These are phyloP conservation scores for Turnix velox DNA, from an alignment of 2,113 vertebrate species.

Conservation along the genomic window DNA sequence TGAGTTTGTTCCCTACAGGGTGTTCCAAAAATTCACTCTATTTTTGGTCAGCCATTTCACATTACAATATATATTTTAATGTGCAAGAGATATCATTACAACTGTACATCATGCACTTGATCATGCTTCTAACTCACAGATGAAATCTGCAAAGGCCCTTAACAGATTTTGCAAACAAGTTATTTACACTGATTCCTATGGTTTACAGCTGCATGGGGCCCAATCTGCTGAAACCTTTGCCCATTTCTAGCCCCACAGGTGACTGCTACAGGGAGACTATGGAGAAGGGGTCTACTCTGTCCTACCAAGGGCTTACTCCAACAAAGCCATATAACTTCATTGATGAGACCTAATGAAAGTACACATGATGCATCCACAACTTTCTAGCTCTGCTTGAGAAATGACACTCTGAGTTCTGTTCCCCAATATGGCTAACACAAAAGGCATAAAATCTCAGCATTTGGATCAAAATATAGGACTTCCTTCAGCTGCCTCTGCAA, in stretches of 20 bases:
- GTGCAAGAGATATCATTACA: not conserved
- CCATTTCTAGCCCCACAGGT: not conserved
- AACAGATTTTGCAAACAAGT: not conserved
- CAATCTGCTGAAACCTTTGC: not conserved
- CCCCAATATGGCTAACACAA: not conserved
- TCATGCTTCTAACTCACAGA: not conserved
- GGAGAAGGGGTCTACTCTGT: not conserved
- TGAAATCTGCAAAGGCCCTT: not conserved
- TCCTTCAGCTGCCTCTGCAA: not conserved
- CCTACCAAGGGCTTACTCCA: not conserved
- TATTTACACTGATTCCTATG: not conserved
- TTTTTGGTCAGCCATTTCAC: not conserved
- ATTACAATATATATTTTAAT: not conserved
- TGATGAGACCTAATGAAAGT: not conserved
- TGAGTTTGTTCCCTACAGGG: not conserved
- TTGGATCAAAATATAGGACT: not conserved
- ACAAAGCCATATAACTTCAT: not conserved
- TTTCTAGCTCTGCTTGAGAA: not conserved
- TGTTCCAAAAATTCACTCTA: not conserved
- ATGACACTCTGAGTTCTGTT: not conserved
- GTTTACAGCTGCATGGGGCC: not conserved
- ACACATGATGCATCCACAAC: fast-evolving
- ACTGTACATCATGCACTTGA: not conserved
- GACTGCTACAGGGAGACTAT: not conserved
- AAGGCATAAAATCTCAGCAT: not conserved